Evolutionary conservation across 2,797 vertebrate genomes (phyloP).

Genomic region (Cryptoblepharus egeriae): DNA sequence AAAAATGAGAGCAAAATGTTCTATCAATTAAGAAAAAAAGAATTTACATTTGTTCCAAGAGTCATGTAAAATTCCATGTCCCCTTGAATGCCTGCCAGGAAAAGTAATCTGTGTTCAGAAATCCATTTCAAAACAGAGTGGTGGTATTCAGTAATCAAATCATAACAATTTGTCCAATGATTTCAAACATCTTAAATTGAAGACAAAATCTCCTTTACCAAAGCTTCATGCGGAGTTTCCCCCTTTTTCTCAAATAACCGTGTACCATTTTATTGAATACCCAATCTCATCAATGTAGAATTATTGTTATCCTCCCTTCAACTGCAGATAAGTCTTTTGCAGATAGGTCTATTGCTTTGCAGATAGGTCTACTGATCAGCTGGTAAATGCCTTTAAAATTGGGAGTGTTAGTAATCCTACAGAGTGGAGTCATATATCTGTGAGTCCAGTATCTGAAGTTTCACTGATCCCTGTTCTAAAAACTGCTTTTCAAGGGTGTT

Average conservation of each 20-base stretch:
- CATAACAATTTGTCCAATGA: constrained; percentile 45
- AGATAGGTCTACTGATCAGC: not conserved
- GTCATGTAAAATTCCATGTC: constrained; percentile 47
- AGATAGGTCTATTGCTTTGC: too few relatives aligned
- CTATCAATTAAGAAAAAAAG: constrained; percentile 55
- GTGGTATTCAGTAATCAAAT: constrained; percentile 33
- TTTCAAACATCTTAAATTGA: constrained; percentile 19
- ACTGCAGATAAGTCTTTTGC: too few relatives aligned
- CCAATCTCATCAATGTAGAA: not conserved
- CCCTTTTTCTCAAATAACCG: not conserved
- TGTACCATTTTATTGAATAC: not conserved
- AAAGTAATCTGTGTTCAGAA: constrained; percentile 64
- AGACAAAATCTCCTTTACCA: not conserved
- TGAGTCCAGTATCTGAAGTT: not conserved
- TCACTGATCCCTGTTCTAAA: not conserved
- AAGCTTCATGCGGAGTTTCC: not conserved
- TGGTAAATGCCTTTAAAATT: not conserved
- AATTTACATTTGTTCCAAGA: constrained; percentile 54
- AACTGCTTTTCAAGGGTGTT: too few relatives aligned
- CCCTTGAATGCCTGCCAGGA: constrained; percentile 48
- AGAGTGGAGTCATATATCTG: too few relatives aligned
- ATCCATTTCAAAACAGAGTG: constrained; percentile 54
- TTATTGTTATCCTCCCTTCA: not conserved
- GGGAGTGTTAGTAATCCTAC: not conserved
- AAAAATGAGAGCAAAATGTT: constrained; percentile 68